Conservation (phyloP, 2,113 vertebrate species). For the Microcebus tavaratra region DNA sequence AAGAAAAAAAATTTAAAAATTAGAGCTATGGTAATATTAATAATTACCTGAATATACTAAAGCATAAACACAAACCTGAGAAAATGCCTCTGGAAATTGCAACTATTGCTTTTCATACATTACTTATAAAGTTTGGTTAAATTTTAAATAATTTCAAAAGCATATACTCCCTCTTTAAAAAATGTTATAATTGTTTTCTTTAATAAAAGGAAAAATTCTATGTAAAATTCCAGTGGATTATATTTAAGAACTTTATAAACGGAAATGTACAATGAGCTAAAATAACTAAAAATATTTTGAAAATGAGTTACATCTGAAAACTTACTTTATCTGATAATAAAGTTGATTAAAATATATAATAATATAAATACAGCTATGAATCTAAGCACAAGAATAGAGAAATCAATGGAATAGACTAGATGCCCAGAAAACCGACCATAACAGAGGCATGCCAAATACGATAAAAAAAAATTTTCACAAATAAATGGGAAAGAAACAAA, state of each 20-base stretch:
- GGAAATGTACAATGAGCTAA: not conserved
- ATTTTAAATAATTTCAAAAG: not conserved
- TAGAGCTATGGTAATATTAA: not conserved
- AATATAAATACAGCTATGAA: not conserved
- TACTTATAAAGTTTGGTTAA: not conserved
- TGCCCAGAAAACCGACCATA: not conserved
- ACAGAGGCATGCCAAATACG: not conserved
- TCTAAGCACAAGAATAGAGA: not conserved
- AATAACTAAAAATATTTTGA: not conserved
- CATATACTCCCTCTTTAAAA: not conserved
- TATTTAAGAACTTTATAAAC: constrained; percentile 21
- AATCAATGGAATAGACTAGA: not conserved
- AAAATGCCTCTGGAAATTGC: not conserved
- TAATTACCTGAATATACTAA: not conserved
- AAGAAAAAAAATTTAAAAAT: too few species aligned
- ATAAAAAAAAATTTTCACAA: not conserved
- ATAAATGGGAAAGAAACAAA: not conserved
- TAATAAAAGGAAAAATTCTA: constrained; percentile 9
- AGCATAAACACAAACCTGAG: not conserved
- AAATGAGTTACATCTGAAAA: constrained; percentile 15
- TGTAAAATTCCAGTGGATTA: not conserved
- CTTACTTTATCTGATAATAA: not conserved
- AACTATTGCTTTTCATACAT: not conserved
- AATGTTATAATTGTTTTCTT: not conserved
- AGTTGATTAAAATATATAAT: not conserved